Base-by-base conservation (phyloP, 2,888 invertebrate genomes). In the Apamea monoglypha region DNA sequence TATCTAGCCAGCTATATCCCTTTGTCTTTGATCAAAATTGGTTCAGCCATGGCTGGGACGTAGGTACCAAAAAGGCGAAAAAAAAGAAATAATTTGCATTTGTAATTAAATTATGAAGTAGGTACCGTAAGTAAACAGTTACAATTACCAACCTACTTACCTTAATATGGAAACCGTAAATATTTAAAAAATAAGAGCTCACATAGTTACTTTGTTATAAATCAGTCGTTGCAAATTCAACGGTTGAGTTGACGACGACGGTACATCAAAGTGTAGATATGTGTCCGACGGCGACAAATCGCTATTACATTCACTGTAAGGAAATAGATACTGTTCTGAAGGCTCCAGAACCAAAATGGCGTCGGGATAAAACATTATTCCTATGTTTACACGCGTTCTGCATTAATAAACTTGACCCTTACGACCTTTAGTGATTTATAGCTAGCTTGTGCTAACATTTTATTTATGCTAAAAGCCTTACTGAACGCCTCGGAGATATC, bases 251-350 rank as follows among this genome's bases (percentile, higher is more conserved):
- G 87, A 75, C 40, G 64, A 69, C 89, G 92, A 93, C 83, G 90
- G 93, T 95, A 93, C 93, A 92, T 94, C 92, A 94, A 93, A 94
- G 93, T 92, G 93, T 92, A 95, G 95, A 95, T 95, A 94, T 92
- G 93, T 95, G 91, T 93, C 92, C 93, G 95, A 94, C 93, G 94
- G 91, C 94, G 95, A 96, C 96, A 96, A 96, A 96, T 96, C 93
- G 95, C 91, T 95, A 91, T 93, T 91, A 92, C 92, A 93, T 94
- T 95, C 94, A 91, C 95, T 95, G 53, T n/a, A 94, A 92, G 90
- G 89, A 93, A 93, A 92, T 89, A 91, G 95, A 95, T 95, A 95
- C 91, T 89, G 84, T n/a, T 70, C 86, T 88, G 91, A 89, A 88
- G 89, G 87, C 88, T 89, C 72, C 70, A 85, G 87, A 93, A 94